Evolutionary conservation across 2,113 vertebrate genomes (phyloP).

Genomic region (Sakesphorus luctuosus): DNA sequence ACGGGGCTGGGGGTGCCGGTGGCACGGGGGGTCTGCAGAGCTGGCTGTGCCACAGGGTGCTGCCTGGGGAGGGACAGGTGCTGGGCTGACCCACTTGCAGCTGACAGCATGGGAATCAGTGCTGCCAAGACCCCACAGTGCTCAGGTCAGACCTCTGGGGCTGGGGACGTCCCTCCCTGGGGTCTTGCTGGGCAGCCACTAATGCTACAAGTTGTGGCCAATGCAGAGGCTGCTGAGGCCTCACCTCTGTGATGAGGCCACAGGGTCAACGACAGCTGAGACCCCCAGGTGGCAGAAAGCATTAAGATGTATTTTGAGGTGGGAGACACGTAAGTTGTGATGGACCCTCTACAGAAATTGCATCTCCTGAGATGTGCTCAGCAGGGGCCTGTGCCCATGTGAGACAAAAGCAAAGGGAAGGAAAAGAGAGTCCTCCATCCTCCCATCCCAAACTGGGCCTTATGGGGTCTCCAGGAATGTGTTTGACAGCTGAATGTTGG

Average conservation of each 20-base stretch:
- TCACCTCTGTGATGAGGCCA: background rate
- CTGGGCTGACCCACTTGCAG: background rate
- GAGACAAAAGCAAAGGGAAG: background rate
- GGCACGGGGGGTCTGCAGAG: background rate
- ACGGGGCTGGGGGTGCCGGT: background rate
- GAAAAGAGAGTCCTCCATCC: background rate
- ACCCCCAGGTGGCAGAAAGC: background rate
- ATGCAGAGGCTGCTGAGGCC: background rate
- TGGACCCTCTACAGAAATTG: background rate
- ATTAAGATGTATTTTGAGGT: background rate
- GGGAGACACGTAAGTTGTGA: background rate
- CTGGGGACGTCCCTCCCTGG: background rate
- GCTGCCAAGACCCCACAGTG: background rate
- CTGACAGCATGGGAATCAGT: background rate
- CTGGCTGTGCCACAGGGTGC: background rate
- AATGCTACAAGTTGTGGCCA: background rate
- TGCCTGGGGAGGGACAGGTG: background rate
- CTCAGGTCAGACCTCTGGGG: background rate
- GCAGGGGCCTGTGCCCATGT: background rate
- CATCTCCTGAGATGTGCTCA: background rate
- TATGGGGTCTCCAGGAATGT: fast-evolving
- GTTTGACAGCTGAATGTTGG: background rate
- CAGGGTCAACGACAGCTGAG: background rate
- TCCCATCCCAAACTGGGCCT: background rate
- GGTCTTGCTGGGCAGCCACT: background rate